Base-by-base conservation (phyloP, 2,797 vertebrate genomes). In the Amblyopsis hoosieri region DNA sequence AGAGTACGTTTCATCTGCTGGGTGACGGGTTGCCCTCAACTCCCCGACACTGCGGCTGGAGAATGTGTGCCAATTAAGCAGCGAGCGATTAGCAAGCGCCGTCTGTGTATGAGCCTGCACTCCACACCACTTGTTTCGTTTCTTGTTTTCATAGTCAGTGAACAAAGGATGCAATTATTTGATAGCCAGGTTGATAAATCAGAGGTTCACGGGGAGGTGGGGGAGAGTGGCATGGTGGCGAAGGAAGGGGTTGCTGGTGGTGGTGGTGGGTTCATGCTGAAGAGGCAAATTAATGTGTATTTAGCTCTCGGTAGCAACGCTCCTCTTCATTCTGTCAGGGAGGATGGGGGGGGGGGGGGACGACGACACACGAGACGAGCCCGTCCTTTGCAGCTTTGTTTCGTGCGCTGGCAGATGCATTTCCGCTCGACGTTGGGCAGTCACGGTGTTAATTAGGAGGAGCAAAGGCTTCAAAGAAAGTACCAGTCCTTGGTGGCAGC, bases 381-480 rank as follows among this genome's bases (percentile, higher is more conserved):
- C 23, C 51, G 74, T 80, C 54, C 52, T 55, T 81, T 57, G 62
- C 69, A 45, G 70, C 71, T 77, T 54, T 45, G 42, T 50, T 33
- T 64, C 23, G 9, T 47, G 15, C 45, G 37, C 56, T 12, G 45
- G 71, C 70, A 71, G 59, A 57, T 23, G 70, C 54, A n/a, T 57
- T 55, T 57, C 59, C 57, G 54, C 45, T 49, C 45, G 62, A 45
- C 60, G 17, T 37, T n/a, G 52, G 64, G 45, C 54, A 50, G 56
- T 60, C 17, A 13, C 53, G 66, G 73, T 57, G 54, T 70, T 70
- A 80, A 79, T 73, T 75, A 75, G 71, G 46, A 56, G 47, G 52
- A 61, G 53, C 33, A 17, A 56, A 19, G 47, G 53, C 67, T 75
- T 84, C 52, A 87, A 79, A 82, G 75, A 64, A 46, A 48, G 48